phyloP scores from a whole-genome alignment of 64 coral and sea anemone genomes.

The Pachyseris speciosa region DNA sequence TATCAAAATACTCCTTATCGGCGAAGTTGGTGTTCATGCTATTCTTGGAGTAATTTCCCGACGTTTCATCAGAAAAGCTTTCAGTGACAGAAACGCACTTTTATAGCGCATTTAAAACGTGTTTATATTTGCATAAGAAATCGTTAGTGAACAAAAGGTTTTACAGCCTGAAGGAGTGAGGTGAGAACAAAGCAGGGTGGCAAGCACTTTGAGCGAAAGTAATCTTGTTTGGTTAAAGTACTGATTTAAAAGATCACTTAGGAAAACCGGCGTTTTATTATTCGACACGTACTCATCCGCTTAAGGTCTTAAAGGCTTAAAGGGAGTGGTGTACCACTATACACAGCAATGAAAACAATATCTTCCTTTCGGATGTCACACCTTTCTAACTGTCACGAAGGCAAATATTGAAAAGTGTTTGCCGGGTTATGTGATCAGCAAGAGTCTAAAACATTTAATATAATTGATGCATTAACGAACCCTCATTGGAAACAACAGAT shows the following conservation, averaged over 20 bases:
- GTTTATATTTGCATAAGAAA: conserved; percentile 3
- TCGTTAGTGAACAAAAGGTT: neutral
- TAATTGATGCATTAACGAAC: too few species aligned
- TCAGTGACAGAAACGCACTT: neutral
- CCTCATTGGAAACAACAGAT: too few species aligned
- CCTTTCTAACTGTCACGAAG: neutral
- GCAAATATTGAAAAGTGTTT: neutral
- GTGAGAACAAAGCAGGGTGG: neutral
- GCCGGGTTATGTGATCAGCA: too few species aligned
- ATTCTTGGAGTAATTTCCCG: neutral
- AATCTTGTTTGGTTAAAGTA: neutral
- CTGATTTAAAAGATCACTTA: neutral
- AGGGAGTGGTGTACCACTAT: neutral
- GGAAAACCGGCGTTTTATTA: neutral
- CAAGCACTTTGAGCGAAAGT: neutral
- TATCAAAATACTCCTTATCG: neutral
- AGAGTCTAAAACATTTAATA: too few species aligned
- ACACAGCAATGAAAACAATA: neutral
- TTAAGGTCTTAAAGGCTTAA: too few species aligned
- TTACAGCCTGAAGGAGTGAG: neutral
- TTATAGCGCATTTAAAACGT: neutral
- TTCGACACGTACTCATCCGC: neutral
- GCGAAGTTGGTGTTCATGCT: neutral
- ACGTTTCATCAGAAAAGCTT: neutral
- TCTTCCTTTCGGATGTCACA: neutral